Base-by-base conservation (phyloP, 2,797 vertebrate species). In the Argentina silus region DNA sequence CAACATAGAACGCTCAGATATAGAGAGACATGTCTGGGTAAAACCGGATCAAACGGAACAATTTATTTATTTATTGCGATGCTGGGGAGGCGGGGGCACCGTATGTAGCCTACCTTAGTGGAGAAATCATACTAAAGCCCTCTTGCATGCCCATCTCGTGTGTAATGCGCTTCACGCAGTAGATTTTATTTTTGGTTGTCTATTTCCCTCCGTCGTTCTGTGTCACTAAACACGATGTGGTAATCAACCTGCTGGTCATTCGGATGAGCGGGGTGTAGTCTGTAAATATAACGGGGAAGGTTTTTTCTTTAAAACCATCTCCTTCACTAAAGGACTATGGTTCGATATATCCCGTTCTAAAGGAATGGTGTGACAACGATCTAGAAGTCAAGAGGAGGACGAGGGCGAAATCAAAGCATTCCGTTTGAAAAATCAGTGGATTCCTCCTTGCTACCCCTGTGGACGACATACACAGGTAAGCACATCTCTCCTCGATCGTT, bases 231-330 rank as follows among this genome's bases (percentile, higher is more conserved):
- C 82, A 86, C 85, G 78, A 85, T 67, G 70, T 68, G 68, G 73
- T 67, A 83, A 83, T 82, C 79, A 78, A 86, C 85, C 82, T 86
- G 83, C 79, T 70, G 65, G 69, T 75, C 61, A 72, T 56, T 43
- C 70, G 76, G 81, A 78, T 79, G 85, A 83, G 86, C 67, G 60
- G 81, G 81, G 70, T 74, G 84, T 72, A 75, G 74, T 75, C 74
- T 27, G 59, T 43, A 67, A 57, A 77, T 43, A 60, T 23, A 71
- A 73, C 21, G 62, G 69, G 67, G 71, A 68, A 74, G 56, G 50
- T 47, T 27, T 45, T 78, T 45, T 78, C 76, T 64, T 64, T 47
- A 3, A 45, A 70, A 62, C 66, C 55, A 66, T 70, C 62, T 71
- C 50, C 86, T 73, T 72, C 69, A 71, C 19, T 17, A 21, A 23